Evolutionary conservation across 2,797 vertebrate species (phyloP), one percentile per base, ranked within the genome.

Genomic region (Euthynnus affinis): DNA sequence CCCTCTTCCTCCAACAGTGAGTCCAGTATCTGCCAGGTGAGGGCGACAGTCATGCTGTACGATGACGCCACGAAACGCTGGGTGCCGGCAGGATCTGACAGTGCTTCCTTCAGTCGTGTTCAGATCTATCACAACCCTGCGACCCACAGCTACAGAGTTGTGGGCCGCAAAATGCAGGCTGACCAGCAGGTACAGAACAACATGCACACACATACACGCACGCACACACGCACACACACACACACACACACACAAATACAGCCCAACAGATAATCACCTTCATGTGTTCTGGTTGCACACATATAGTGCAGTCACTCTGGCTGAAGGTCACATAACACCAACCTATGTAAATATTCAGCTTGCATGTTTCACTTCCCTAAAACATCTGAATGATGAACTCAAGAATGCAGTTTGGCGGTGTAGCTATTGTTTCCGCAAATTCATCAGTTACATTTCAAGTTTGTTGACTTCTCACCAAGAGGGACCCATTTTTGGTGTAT

Each of bases 1-100:
- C 46, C 17, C 18, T 48, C 5, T 71, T 17, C 42, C 6, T 62
- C 29, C 40, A 32, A 25, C 89, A 99, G 98, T 77, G 98, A 99
- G 94, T 95, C 97, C 91, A 99, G 97, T 90, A 96, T 98, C 89
- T 99, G 98, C 94, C 96, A 97, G 94, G 97, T 97, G 67, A 96
- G 96, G 91, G 97, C 97, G 59, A 97, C 97, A 25, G 97, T 99
- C 84, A 98, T 99, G 97, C 90, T 97, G 89, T 99, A 99, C 4
- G 97, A 99, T 63, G 97, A 98, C 80, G 91, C 87, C 83, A 96
- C 92, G 87, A 99, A 97, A 91, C 97, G 97, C 79, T 99, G 98
- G 98, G 89, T 98, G 55, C 97, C 97, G 1, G 96, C 96, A 37
- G 98, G 97, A 74, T 94, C 96, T 1, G 97, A 98, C 18, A 90